These are phyloP conservation scores for Diplodus sargus DNA, from an alignment of 2,797 vertebrate species.

Conservation along the genomic window DNA sequence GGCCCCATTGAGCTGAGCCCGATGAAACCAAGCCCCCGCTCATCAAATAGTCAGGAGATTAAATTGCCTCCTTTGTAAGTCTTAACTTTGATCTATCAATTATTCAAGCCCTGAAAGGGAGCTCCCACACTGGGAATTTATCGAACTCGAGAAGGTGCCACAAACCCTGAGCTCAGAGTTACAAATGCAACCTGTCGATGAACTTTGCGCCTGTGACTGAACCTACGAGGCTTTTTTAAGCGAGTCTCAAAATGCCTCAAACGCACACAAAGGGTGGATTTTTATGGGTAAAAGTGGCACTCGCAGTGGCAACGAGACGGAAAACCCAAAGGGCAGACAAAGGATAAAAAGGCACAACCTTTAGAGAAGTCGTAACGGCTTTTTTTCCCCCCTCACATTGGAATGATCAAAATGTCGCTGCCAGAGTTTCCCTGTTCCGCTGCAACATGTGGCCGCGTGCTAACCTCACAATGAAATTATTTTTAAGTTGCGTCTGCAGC, in stretches of 20 bases:
- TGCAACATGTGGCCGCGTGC: slow-evolving; percentile 33
- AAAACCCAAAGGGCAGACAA: slow-evolving; percentile 5
- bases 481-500: slow-evolving; percentile 43
- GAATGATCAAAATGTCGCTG: slow-evolving; percentile 13
- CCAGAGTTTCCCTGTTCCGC: slow-evolving; percentile 10
- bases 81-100: slow-evolving; percentile 83
- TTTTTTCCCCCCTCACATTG: slow-evolving; percentile 1
- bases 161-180: slow-evolving; percentile 69
- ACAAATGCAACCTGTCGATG: slow-evolving; percentile 63
- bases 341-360: background rate
- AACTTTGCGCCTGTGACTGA: slow-evolving; percentile 53
- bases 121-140: slow-evolving; percentile 76
- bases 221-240: slow-evolving; percentile 24
- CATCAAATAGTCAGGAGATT: slow-evolving; percentile 85
- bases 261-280: background rate
- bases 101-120: slow-evolving; percentile 82
- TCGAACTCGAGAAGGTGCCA: slow-evolving; percentile 76
- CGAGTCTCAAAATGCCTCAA: slow-evolving; percentile 1
- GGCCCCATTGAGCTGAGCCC: slow-evolving; percentile 65
- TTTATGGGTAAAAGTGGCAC: background rate
- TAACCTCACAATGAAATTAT: slow-evolving; percentile 44
- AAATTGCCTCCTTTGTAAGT: slow-evolving; percentile 84
- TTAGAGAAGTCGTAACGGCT: background rate
- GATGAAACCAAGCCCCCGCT: slow-evolving; percentile 74
- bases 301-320: background rate